Evolutionary conservation across 2,888 invertebrate genomes (phyloP), one percentile per base, ranked within the genome.

Genomic region (Brachycybe producta): DNA sequence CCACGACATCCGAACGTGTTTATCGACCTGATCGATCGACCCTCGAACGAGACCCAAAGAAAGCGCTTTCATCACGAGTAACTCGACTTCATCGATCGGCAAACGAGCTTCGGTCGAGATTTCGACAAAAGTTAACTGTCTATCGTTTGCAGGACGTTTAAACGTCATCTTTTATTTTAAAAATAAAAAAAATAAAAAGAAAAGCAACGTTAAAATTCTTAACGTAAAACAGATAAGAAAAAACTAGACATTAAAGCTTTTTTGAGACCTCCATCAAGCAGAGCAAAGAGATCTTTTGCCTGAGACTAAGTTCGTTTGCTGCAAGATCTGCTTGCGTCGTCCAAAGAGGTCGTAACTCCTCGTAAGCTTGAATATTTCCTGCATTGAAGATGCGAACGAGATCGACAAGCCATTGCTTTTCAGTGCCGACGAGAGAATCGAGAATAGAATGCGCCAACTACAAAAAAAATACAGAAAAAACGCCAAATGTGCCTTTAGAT

Each of bases 51-150:
- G 75, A 21, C 87, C 90, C 65, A 94, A 83, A 0, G 95, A 88
- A 24, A 98, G 67, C 0, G 97, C 97, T 69, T 92, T 94, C 97
- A 99, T 98, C 1, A 98, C 88, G 39, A 98, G 72, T 55, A 92
- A 73, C 65, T 98, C 98, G 19, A 98, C 90, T 65, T 90, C 84
- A 58, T 83, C 80, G 21, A 54, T 69, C 0, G 86, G 85, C 51
- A 95, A 72, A 57, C 83, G 76, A 3, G 94, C 87, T 64, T 86
- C 86, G 27, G 74, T 71, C 0, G 94, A 80, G 49, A 98, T 94
- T 66, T 95, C 94, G 1, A 76, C 74, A 69, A 98, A 98, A 0
- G 86, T 78, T 51, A 98, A 72, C 62, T 85, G 82, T 51, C 81
- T 71, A 59, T 87, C 80, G 44, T 86, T 86, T 0, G 92, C 85